Evolutionary conservation across 2,888 invertebrate genomes (phyloP), one percentile per base, ranked within the genome.

Genomic region (Osedax frankpressi): DNA sequence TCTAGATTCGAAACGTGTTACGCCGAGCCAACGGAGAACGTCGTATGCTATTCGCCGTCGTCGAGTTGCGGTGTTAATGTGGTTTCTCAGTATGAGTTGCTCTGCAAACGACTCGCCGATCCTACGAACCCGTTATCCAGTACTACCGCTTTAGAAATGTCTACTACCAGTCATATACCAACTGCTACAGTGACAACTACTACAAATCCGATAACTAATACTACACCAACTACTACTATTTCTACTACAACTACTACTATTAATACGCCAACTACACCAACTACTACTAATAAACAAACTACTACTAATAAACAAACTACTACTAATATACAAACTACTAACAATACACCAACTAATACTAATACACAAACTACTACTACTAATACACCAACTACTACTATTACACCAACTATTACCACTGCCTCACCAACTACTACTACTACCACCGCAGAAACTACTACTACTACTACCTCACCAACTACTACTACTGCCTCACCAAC

Each of bases 401-500:
- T 70, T 1, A 1, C 60, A 2, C 30, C 69, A 11, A 24, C 73
- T n/a, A 6, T 70, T n/a, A 73, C 73, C 1, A 59, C 70, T 6
- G 59, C 73, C 3, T 1, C 44, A 2, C 69, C 70, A 3, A 44
- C 73, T 19, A 24, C 27, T 2, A 59, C 69, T 14, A 24, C 73
- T 11, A 60, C 73, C n/a, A 44, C 73, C 1, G n/a, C 70, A 11
- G 60, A 59, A 14, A 2, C 59, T 19, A 73, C 70, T 3, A 6
- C 70, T 14, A 30, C 70, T 14, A 30, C 70, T 3, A 44, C 73
- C n/a, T 6, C 73, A 11, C 30, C 73, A 26, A 3, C 70, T 11
- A 73, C 73, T 11, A 29, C 70, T n/a, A 44, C 73, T 2, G 59
- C 73, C n/a, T 6, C 70, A 27, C 30, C 59, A 60, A 14, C 73